Evolutionary conservation across 1,140 invertebrate genomes (phyloP), one percentile per base, ranked within the genome.

Genomic region (Palaemon carinicauda): DNA sequence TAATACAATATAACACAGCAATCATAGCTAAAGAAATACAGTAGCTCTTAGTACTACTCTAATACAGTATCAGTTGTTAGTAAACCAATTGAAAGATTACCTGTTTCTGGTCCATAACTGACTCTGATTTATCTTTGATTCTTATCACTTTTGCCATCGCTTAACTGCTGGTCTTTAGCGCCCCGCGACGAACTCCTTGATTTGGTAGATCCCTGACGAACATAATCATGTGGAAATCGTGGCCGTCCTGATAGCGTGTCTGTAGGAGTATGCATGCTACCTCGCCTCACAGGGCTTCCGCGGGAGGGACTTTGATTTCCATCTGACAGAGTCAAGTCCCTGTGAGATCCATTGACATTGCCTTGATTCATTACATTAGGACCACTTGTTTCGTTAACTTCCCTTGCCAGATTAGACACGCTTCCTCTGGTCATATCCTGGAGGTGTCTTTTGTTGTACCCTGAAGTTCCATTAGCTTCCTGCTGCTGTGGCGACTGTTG

Each of bases 221-320:
- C 83, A 21, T 86, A 86, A 50, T 86, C 83, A 29, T 86, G 83
- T 31, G 83, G 83, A 24, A 86, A 86, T 19, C 77, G 41, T 29
- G 65, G 83, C 17, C 83, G 83, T 56, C 77, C 29, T 19, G 29
- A 21, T 9, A 27, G 7, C 24, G 56, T 10, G 19, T 27, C 56
- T 60, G 56, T 60, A 27, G 56, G 56, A 21, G 41, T 41, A 12
- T 41, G 41, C 7, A 41, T 41, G 41, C 41, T 41, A 9, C 41
- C 41, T 41, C 12, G 7, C 41, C 41, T 41, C 21, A 50, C n/a
- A 3, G 73, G 73, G 21, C 73, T 75, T 33, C 19, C 21, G 14
- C 65, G 1, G 73, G 73, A n/a, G 2, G n/a, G 5, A 21, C 51
- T 15, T 14, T 75, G 73, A 14, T 33, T n/a, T 10, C 15, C 24